Evolutionary conservation across 2,888 invertebrate genomes (phyloP).

Genomic region (Eutolmus rufibarbis): DNA sequence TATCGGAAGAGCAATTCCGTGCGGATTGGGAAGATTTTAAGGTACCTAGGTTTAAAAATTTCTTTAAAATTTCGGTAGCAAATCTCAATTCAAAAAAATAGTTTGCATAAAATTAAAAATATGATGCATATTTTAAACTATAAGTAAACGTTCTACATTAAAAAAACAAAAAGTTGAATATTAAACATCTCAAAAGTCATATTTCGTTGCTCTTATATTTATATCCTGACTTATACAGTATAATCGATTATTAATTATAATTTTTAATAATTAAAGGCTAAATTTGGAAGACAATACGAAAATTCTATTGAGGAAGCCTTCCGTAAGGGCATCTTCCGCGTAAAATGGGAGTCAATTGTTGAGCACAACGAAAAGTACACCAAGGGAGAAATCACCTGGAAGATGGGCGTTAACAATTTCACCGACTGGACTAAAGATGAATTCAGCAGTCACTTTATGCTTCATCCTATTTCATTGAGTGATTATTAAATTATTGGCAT

Average conservation of each 20-base stretch:
- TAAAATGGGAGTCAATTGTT: not conserved
- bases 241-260: not conserved
- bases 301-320: not conserved
- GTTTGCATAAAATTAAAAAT: too few species aligned
- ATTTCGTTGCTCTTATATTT: too few species aligned
- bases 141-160: too few species aligned
- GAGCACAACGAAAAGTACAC: not conserved
- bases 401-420: not conserved
- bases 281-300: not conserved
- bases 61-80: too few species aligned
- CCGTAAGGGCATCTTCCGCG: not conserved
- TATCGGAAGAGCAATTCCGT: not conserved
- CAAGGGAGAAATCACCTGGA: not conserved
- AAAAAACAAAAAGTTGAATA: too few species aligned
- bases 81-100: too few species aligned
- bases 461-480: not conserved
- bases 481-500: not conserved
- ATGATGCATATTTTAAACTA: too few species aligned
- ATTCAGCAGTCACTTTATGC: not conserved
- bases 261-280: not conserved
- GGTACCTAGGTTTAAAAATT: not conserved
- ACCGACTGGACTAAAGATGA: slow-evolving; percentile 2
- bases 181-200: too few species aligned
- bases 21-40: not conserved
- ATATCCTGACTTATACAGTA: not conserved